These are phyloP conservation scores for Drosophila arawakana DNA, from an alignment of 1,140 invertebrate species.

Conservation along the genomic window DNA sequence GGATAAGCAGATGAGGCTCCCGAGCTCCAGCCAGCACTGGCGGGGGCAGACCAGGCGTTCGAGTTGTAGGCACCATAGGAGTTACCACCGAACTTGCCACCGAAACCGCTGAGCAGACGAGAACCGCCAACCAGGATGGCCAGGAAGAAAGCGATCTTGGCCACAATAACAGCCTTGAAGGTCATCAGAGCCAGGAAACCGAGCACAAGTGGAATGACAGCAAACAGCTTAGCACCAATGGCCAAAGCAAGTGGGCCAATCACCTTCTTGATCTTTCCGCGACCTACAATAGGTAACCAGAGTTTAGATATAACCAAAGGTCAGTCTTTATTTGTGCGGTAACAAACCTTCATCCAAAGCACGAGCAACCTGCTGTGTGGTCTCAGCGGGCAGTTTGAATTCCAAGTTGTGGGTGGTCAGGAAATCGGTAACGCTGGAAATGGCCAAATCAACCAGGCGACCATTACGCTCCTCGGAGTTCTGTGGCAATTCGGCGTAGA, in stretches of 20 bases:
- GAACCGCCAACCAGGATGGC: constrained; percentile 89
- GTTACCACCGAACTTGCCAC: constrained; percentile 69
- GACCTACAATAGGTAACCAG: constrained; percentile 85
- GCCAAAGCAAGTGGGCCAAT: constrained; percentile 88
- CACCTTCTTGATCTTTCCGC: constrained; percentile 90
- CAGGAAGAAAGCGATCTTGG: constrained; percentile 90
- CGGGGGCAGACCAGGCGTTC: constrained; percentile 74
- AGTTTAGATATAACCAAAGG: neutral
- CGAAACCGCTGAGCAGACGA: constrained; percentile 87
- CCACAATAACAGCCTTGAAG: constrained; percentile 90
- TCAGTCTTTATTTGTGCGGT: neutral
- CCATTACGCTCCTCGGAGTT: constrained; percentile 85
- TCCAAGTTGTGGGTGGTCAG: constrained; percentile 87
- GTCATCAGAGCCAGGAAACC: constrained; percentile 89
- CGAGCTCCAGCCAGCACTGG: constrained; percentile 84
- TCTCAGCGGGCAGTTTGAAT: constrained; percentile 86
- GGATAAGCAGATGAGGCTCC: constrained; percentile 85
- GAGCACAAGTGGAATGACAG: constrained; percentile 88
- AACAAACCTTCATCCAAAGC: constrained; percentile 87
- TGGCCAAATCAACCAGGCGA: constrained; percentile 86
- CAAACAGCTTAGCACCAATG: constrained; percentile 89
- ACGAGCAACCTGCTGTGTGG: constrained; percentile 85
- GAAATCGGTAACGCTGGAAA: constrained; percentile 86
- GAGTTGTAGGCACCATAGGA: constrained; percentile 70
- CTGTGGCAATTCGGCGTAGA: constrained; percentile 85